Evolutionary conservation across 2,797 vertebrate genomes (phyloP).

Genomic region (Peromyscus eremicus): DNA sequence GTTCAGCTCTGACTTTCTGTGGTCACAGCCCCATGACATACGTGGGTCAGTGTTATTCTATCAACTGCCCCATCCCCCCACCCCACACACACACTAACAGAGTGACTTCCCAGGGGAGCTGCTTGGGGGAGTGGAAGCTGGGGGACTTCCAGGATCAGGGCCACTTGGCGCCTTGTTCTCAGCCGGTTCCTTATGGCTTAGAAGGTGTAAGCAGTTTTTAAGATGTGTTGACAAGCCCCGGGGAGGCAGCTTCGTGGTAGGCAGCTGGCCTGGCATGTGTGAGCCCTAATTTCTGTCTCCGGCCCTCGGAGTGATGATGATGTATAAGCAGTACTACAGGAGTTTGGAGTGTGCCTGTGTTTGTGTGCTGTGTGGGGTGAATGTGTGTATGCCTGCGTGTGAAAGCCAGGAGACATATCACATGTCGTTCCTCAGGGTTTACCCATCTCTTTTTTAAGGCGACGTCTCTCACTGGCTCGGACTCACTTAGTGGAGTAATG

Average conservation of each 20-base stretch:
- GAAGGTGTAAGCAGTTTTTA: not conserved
- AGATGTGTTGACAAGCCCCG: not conserved
- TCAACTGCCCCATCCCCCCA: not conserved
- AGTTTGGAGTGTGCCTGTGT: not conserved
- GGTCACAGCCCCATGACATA: not conserved
- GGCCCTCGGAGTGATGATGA: not conserved
- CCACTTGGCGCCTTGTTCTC: not conserved
- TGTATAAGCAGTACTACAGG: not conserved
- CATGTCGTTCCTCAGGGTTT: not conserved
- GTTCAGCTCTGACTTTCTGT: not conserved
- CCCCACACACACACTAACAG: not conserved
- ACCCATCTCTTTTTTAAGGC: not conserved
- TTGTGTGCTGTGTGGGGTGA: not conserved
- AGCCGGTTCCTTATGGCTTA: not conserved
- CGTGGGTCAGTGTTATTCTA: not conserved
- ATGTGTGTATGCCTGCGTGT: not conserved
- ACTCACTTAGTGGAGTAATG: not conserved
- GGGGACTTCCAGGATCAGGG: conserved; percentile 3
- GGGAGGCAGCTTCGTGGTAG: not conserved
- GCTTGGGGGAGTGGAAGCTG: not conserved
- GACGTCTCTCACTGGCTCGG: not conserved
- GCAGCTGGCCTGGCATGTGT: not conserved
- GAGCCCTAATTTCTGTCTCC: not conserved
- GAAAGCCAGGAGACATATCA: not conserved
- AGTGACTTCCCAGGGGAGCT: not conserved